phyloP scores from a whole-genome alignment of 2,113 vertebrate species.

The Centrocercus urophasianus region DNA sequence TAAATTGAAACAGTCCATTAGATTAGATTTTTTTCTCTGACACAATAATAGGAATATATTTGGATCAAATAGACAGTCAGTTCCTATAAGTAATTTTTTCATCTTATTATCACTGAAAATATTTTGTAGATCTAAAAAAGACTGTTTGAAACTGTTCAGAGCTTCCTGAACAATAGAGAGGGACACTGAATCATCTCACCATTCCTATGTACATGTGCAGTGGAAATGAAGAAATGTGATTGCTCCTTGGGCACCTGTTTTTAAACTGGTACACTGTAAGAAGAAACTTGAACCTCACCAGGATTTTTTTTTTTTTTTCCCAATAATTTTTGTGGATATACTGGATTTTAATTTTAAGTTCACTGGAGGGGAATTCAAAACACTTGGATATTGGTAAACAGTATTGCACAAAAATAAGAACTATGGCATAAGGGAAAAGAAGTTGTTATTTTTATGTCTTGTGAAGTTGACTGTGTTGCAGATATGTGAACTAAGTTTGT shows the following conservation, averaged over 20 bases:
- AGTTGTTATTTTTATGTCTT: neutral
- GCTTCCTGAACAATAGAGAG: neutral
- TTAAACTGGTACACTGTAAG: slow-evolving; percentile 31
- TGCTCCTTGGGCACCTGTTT: slow-evolving; percentile 46
- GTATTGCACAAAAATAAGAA: neutral
- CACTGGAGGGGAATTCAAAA: neutral
- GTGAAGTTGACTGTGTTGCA: slow-evolving; percentile 24
- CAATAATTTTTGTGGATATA: neutral
- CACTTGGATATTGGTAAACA: neutral
- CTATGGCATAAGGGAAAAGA: neutral
- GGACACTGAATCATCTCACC: neutral
- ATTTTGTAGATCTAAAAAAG: neutral
- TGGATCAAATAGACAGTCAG: neutral
- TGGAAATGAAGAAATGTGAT: neutral
- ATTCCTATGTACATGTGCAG: neutral
- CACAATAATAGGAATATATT: neutral
- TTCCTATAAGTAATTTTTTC: too few species aligned
- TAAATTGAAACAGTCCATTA: neutral
- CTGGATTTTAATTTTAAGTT: neutral
- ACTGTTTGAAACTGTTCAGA: neutral
- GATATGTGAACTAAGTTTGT: neutral
- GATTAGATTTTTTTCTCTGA: neutral
- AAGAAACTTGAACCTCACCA: neutral
- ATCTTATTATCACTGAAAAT: too few species aligned
- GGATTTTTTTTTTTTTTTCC: too few species aligned